phyloP scores from a whole-genome alignment of 2,113 vertebrate genomes.

The Melierax canorus region DNA sequence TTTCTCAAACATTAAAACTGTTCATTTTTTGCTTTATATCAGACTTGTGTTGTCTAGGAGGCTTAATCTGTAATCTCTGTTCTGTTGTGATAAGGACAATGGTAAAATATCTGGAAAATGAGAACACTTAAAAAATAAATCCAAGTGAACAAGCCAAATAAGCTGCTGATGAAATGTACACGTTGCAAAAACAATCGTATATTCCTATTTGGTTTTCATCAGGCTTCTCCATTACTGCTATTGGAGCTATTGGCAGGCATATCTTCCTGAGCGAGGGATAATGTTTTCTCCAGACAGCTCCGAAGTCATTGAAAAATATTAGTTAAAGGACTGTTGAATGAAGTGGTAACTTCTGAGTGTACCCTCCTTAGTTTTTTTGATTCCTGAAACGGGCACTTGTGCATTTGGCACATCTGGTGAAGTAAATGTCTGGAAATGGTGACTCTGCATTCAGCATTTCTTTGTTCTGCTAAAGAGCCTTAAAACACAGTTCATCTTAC shows the following conservation, averaged over 20 bases:
- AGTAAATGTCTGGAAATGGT: no score
- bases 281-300: background rate
- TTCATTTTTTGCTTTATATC: fast-evolving
- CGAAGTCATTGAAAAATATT: background rate
- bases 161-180: background rate
- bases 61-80: no score
- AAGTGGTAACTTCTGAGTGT: background rate
- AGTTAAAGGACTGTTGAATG: background rate
- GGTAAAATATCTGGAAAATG: background rate
- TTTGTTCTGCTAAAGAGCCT: background rate
- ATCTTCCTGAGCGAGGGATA: background rate
- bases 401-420: fast-evolving
- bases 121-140: background rate
- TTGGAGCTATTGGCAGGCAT: background rate
- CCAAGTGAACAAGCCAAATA: background rate
- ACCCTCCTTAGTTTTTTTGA: no score
- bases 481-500: background rate
- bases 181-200: fast-evolving
- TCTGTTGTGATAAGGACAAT: no score
- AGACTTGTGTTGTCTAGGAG: background rate
- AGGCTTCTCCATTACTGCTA: background rate
- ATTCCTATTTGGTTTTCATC: background rate
- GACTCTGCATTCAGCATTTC: background rate
- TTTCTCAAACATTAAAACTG: background rate
- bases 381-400: fast-evolving